These are phyloP conservation scores for Drosophila orosa DNA, from an alignment of 1,140 invertebrate genomes.

Conservation along the genomic window DNA sequence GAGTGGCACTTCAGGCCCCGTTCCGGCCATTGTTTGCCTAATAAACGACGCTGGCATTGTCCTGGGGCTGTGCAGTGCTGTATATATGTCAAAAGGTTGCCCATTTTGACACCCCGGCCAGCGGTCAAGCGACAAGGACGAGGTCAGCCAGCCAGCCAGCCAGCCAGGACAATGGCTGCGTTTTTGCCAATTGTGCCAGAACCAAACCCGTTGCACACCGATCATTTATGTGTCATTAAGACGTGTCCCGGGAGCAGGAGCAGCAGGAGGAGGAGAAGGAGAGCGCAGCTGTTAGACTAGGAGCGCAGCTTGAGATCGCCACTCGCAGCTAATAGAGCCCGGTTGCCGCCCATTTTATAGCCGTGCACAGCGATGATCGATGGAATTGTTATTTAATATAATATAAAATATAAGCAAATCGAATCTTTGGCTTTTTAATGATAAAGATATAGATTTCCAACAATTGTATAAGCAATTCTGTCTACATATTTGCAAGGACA, in stretches of 20 bases:
- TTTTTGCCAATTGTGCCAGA: constrained; percentile 51
- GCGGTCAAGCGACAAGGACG: constrained; percentile 60
- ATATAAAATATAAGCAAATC: neutral
- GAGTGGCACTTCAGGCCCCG: constrained; percentile 55
- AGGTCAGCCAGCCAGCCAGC: constrained; percentile 16
- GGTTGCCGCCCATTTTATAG: constrained; percentile 59
- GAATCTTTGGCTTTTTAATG: neutral
- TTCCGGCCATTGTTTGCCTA: constrained; percentile 65
- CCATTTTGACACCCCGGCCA: constrained; percentile 64
- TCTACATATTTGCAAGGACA: no score
- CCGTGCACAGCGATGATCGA: constrained; percentile 1
- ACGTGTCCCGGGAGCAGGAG: constrained; percentile 34
- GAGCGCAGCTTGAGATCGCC: constrained; percentile 53
- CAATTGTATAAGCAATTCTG: neutral
- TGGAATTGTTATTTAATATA: neutral
- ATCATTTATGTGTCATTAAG: constrained; percentile 79
- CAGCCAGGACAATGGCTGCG: constrained; percentile 25
- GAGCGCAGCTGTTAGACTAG: constrained; percentile 31
- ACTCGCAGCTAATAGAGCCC: constrained; percentile 61
- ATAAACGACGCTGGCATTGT: constrained; percentile 74
- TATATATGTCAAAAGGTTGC: constrained; percentile 79
- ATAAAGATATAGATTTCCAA: neutral
- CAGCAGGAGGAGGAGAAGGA: constrained; percentile 9
- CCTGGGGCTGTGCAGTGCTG: constrained; percentile 34
- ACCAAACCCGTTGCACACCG: constrained; percentile 53